Conservation (phyloP, 2,888 invertebrate genomes). For the Dendrolimus pini region DNA sequence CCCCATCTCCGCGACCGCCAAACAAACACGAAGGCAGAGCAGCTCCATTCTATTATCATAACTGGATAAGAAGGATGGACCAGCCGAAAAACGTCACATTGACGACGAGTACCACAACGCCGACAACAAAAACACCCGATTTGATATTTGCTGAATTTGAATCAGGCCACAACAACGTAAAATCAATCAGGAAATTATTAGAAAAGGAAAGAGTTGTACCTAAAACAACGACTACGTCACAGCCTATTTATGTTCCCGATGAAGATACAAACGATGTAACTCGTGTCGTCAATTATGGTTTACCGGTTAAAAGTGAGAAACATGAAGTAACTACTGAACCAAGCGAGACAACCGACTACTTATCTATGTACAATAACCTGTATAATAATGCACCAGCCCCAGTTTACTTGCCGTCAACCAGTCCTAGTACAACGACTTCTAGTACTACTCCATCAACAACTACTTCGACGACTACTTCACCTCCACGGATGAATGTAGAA, state of each 20-base stretch:
- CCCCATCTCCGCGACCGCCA: conserved; percentile 43
- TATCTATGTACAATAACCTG: conserved; percentile 45
- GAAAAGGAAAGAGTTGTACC: conserved; percentile 45
- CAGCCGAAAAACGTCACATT: conserved; percentile 29
- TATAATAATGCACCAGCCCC: conserved; percentile 38
- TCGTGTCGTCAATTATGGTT: conserved; percentile 27
- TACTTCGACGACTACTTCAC: conserved; percentile 34
- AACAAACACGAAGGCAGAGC: conserved; percentile 42
- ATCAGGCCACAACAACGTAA: conserved; percentile 43
- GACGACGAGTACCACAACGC: conserved; percentile 30
- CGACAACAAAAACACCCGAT: conserved; percentile 51
- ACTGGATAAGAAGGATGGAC: conserved; percentile 65
- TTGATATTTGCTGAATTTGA: conserved; percentile 69
- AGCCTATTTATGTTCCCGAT: conserved; percentile 55
- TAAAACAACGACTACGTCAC: conserved; percentile 30
- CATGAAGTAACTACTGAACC: conserved; percentile 18
- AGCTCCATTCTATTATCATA: conserved; percentile 62
- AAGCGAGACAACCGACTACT: conserved; percentile 45
- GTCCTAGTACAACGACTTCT: conserved; percentile 20
- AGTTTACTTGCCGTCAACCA: conserved; percentile 35
- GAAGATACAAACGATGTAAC: conserved; percentile 26
- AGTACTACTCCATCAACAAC: conserved; percentile 34
- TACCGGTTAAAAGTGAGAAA: conserved; percentile 21
- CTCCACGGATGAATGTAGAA: conserved; percentile 40
- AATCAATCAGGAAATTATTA: conserved; percentile 57